These are phyloP conservation scores for Antechinus stuartii DNA, from an alignment of 2,113 vertebrate genomes.

Conservation along the genomic window DNA sequence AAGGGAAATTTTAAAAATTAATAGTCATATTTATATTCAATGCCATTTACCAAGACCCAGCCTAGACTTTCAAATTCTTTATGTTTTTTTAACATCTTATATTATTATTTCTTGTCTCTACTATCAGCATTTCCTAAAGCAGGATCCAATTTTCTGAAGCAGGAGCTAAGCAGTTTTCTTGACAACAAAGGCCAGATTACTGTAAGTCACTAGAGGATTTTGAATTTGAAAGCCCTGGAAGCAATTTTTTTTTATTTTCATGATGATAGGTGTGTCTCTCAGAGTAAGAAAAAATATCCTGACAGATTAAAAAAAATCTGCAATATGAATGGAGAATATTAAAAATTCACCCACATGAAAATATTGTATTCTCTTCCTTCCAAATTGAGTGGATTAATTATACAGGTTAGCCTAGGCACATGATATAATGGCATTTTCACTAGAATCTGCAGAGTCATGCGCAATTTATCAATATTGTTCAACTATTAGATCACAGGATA, in stretches of 20 bases:
- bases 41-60: not conserved
- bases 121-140: slow-evolving; percentile 54
- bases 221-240: slow-evolving; percentile 44
- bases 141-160: slow-evolving; percentile 40
- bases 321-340: slow-evolving; percentile 36
- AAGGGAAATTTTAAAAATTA: not conserved
- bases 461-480: slow-evolving; percentile 29
- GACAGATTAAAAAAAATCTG: slow-evolving; percentile 56
- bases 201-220: not conserved
- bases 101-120: slow-evolving; percentile 55
- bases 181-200: slow-evolving; percentile 39
- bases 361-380: slow-evolving; percentile 31
- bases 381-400: not conserved
- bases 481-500: not conserved
- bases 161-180: slow-evolving; percentile 41
- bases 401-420: not conserved
- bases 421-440: not conserved
- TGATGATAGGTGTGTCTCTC: slow-evolving; percentile 26
- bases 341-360: slow-evolving; percentile 59
- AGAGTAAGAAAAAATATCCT: slow-evolving; percentile 33
- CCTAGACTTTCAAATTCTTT: not conserved
- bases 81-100: slow-evolving; percentile 50
- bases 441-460: not conserved
- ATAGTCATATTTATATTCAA: not conserved
- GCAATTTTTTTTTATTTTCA: slow-evolving; percentile 34